Evolutionary conservation across 2,888 invertebrate species (phyloP).

Genomic region (Tenthredo livida): DNA sequence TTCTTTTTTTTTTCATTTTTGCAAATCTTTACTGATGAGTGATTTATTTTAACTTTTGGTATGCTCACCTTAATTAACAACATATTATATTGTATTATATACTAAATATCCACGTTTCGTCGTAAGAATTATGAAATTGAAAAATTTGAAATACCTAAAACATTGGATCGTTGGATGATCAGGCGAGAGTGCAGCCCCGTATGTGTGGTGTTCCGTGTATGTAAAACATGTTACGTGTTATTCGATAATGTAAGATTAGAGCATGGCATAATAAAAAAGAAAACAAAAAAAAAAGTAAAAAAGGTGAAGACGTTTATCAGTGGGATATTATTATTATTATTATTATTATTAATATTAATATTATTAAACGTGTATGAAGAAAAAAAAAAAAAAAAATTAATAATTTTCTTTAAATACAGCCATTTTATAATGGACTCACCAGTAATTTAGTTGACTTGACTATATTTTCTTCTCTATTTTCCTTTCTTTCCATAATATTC

Average conservation of each 20-base stretch:
- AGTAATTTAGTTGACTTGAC: conserved; percentile 28
- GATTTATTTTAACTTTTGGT: not conserved
- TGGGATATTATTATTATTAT: conserved; percentile 68
- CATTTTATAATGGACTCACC: conserved; percentile 76
- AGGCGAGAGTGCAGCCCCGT: conserved; percentile 67
- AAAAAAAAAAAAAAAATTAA: not conserved
- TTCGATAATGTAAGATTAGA: conserved; percentile 63
- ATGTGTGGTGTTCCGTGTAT: conserved; percentile 76
- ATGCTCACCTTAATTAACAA: not conserved
- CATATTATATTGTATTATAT: not conserved
- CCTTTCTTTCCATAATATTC: not conserved
- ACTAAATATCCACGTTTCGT: conserved; percentile 67
- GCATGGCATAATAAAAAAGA: conserved; percentile 64
- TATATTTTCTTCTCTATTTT: not conserved
- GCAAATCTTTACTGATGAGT: not conserved
- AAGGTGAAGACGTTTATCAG: conserved; percentile 69
- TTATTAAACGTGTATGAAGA: conserved; percentile 72
- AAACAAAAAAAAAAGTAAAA: conserved; percentile 60
- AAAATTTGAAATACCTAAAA: conserved; percentile 16
- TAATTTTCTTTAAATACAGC: conserved; percentile 76
- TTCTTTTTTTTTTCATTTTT: not conserved
- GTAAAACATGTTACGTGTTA: conserved; percentile 74
- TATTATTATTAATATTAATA: conserved; percentile 58
- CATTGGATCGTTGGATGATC: conserved; percentile 57
- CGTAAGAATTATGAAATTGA: conserved; percentile 60